Percentiles rank a stretch among this genome's conserved stretches.
Evolutionary conservation across 2,888 invertebrate genomes (phyloP).

Genomic region (Epiblema foenella): DNA sequence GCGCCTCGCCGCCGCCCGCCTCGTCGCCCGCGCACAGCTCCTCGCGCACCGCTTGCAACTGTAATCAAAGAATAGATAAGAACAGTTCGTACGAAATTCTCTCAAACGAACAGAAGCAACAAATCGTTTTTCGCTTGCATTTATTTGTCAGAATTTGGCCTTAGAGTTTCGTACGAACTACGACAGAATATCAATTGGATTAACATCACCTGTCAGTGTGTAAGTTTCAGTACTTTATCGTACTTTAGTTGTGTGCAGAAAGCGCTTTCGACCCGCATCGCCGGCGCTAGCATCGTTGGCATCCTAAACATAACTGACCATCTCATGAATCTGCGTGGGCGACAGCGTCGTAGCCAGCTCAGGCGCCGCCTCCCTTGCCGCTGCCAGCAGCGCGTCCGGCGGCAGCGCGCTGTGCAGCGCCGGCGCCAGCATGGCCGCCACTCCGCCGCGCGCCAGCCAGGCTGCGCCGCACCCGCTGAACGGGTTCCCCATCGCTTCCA

Average conservation of each 20-base stretch:
- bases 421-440: conserved; percentile 81
- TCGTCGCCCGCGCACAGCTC: conserved; percentile 69
- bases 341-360: conserved; percentile 90
- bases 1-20: conserved; percentile 87
- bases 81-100: background rate
- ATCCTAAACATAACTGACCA: background rate
- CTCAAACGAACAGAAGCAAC: no score
- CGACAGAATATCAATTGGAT: no score
- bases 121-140: no score
- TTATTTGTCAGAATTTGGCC: no score
- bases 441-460: conserved; percentile 75
- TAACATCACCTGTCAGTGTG: no score
- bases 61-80: conserved; percentile 18
- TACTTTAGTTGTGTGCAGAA: no score
- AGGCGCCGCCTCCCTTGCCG: conserved; percentile 94
- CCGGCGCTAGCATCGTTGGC: no score
- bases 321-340: conserved; percentile 79
- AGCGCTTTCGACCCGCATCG: no score
- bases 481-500: conserved; percentile 84
- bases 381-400: conserved; percentile 93
- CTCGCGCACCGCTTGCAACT: conserved; percentile 78
- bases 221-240: no score
- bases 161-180: no score
- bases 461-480: conserved; percentile 83
- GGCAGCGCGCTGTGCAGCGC: conserved; percentile 83